A percentile compares a stretch with the other conserved stretches of the same genome.
Evolutionary conservation across 2,797 vertebrate genomes (phyloP).

Genomic region (Mycteria americana): DNA sequence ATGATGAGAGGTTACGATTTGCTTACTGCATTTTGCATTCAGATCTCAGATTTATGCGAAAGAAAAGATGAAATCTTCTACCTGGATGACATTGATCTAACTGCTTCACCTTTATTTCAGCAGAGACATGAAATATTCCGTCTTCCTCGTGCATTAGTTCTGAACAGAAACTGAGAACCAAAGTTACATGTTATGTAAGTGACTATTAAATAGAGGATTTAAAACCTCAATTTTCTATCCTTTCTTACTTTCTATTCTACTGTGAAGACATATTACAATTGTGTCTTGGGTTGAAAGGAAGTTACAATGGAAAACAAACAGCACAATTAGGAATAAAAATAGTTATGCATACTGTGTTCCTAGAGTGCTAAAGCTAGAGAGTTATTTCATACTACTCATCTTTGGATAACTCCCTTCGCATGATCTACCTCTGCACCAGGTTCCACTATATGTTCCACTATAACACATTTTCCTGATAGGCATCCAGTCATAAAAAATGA

Average conservation of each 20-base stretch:
- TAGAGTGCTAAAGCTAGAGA: neutral
- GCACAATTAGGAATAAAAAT: neutral
- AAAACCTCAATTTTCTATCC: neutral
- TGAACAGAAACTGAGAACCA: neutral
- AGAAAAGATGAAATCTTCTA: neutral
- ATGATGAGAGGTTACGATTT: neutral
- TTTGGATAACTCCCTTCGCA: neutral
- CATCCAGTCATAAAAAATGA: neutral
- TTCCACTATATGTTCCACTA: neutral
- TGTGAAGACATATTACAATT: neutral
- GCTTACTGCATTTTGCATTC: neutral
- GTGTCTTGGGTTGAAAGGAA: neutral
- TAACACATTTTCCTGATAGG: neutral
- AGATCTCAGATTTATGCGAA: neutral
- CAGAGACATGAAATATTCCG: neutral
- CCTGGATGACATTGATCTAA: neutral
- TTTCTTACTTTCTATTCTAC: neutral
- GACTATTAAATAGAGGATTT: neutral
- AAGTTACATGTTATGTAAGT: neutral
- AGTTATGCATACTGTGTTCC: neutral
- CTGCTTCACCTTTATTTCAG: neutral
- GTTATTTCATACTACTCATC: neutral
- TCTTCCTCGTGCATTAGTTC: neutral
- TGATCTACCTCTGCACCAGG: neutral
- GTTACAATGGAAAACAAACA: neutral